These are phyloP conservation scores for Melanotus villosus DNA, from an alignment of 2,888 invertebrate species.

Conservation along the genomic window DNA sequence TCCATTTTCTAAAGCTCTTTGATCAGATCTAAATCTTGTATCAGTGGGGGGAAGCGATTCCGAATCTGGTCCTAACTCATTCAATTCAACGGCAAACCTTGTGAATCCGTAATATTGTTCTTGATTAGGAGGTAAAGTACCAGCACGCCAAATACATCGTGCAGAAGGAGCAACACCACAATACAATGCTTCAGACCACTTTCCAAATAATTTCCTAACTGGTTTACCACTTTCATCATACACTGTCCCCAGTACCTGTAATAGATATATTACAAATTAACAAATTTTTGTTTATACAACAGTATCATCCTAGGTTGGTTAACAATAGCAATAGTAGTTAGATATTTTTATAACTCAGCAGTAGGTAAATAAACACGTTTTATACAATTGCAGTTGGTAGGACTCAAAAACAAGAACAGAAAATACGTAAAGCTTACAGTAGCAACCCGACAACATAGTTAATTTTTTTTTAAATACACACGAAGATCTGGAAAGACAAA, in stretches of 20 bases:
- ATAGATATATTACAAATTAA: background rate
- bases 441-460: no score
- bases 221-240: conserved; percentile 72
- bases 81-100: conserved; percentile 87
- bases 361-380: no score
- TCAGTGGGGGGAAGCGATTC: conserved; percentile 81
- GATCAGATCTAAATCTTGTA: conserved; percentile 83
- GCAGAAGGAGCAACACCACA: conserved; percentile 82
- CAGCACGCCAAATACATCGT: conserved; percentile 84
- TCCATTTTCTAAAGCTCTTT: conserved; percentile 82
- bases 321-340: no score
- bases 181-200: conserved; percentile 87
- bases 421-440: no score
- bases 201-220: conserved; percentile 78
- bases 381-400: no score
- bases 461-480: no score
- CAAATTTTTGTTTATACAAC: background rate
- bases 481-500: no score
- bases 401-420: no score
- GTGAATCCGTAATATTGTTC: conserved; percentile 89
- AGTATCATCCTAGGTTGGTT: no score
- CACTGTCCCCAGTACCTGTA: conserved; percentile 73
- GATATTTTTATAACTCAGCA: no score
- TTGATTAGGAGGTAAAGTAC: conserved; percentile 85
- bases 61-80: conserved; percentile 79